Conservation (phyloP, 1,140 invertebrate species). For the Apis laboriosa region DNA sequence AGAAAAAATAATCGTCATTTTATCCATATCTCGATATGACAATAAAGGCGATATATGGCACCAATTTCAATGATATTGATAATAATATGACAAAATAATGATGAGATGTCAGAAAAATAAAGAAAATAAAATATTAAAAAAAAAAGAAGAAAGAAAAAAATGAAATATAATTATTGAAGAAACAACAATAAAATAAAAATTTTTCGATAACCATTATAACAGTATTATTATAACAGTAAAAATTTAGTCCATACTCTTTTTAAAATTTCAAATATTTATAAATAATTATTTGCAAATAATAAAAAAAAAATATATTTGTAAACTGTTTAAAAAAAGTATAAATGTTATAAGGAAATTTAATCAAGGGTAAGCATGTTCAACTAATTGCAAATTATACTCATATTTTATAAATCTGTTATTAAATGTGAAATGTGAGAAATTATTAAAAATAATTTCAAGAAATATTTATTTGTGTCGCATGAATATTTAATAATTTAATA, state of each 20-base stretch:
- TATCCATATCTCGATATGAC: too few relatives aligned
- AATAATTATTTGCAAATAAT: background rate
- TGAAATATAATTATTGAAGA: background rate
- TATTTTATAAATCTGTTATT: background rate
- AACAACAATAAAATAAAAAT: background rate
- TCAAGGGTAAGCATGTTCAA: slow-evolving; percentile 4
- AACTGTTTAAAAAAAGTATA: background rate
- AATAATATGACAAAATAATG: too few relatives aligned
- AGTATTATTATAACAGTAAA: background rate
- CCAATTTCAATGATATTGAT: too few relatives aligned
- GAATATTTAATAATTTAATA: too few relatives aligned
- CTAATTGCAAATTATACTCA: background rate
- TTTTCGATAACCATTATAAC: background rate
- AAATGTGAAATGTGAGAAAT: background rate
- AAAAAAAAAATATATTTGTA: background rate
- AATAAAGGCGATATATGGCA: too few relatives aligned
- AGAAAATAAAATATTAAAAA: background rate
- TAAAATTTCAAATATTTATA: background rate
- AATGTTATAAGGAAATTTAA: background rate
- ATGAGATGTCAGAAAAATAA: background rate
- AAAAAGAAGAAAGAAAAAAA: background rate
- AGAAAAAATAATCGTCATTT: too few relatives aligned
- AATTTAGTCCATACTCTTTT: background rate
- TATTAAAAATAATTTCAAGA: background rate
- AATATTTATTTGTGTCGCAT: too few relatives aligned